phyloP scores from a whole-genome alignment of 2,888 invertebrate species.

The Synanthedon formicaeformis region DNA sequence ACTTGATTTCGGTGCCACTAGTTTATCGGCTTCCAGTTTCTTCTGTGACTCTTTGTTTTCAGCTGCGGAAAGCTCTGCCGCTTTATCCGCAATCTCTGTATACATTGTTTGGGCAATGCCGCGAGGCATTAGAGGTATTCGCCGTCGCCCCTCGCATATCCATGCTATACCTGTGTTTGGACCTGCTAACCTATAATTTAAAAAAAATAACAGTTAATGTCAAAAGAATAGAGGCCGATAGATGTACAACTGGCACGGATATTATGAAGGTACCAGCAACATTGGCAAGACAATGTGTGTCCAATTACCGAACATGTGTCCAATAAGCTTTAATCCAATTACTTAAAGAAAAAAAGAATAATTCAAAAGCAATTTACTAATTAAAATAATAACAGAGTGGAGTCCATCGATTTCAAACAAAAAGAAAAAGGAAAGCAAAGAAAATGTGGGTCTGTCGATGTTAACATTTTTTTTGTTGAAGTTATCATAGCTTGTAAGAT shows the following conservation, averaged over 20 bases:
- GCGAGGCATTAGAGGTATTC: constrained; percentile 85
- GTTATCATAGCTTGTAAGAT: too few species aligned
- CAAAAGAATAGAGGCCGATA: too few species aligned
- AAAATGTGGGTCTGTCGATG: too few species aligned
- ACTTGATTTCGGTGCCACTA: constrained; percentile 39
- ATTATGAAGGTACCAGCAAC: too few species aligned
- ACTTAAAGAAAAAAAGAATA: neutral
- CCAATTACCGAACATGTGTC: too few species aligned
- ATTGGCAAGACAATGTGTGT: too few species aligned
- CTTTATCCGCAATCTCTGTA: constrained; percentile 84
- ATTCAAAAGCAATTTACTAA: neutral
- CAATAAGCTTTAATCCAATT: too few species aligned
- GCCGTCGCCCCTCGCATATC: constrained; percentile 88
- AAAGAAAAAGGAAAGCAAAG: neutral
- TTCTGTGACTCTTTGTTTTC: constrained; percentile 52
- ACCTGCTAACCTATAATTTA: constrained; percentile 69
- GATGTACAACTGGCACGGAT: too few species aligned
- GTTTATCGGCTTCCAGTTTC: constrained; percentile 46
- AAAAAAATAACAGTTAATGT: too few species aligned
- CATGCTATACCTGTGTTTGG: constrained; percentile 80
- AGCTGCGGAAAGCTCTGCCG: constrained; percentile 63
- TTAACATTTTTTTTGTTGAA: too few species aligned
- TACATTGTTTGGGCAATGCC: constrained; percentile 88
- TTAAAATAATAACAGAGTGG: neutral
- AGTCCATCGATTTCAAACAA: neutral